phyloP scores from a whole-genome alignment of 2,888 invertebrate genomes.

The Dryobotodes eremita region DNA sequence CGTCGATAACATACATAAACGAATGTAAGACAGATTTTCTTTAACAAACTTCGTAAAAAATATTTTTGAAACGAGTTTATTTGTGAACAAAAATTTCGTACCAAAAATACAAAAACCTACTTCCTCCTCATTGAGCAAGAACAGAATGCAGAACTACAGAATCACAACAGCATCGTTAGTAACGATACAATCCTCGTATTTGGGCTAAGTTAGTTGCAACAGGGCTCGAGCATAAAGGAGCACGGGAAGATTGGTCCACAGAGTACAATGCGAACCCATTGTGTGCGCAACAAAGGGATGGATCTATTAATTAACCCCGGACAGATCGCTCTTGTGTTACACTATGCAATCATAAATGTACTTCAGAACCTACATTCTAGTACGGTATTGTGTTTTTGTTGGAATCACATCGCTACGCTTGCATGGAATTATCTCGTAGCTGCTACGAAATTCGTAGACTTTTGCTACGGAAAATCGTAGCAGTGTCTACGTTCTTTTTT shows the following conservation, averaged over 20 bases:
- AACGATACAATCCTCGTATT: conserved; percentile 53
- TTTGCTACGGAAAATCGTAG: conserved; percentile 37
- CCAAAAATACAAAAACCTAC: not conserved
- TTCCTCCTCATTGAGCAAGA: not conserved
- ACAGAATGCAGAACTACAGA: conserved; percentile 28
- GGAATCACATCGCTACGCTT: conserved; percentile 29
- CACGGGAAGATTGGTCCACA: conserved; percentile 74
- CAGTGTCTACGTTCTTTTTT: not conserved
- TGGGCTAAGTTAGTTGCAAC: conserved; percentile 61
- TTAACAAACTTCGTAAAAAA: not conserved
- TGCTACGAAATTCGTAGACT: conserved; percentile 48
- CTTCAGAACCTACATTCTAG: conserved; percentile 44
- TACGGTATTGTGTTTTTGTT: conserved; percentile 38
- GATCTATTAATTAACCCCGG: conserved; percentile 82
- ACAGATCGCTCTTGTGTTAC: conserved; percentile 73
- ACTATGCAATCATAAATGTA: conserved; percentile 66
- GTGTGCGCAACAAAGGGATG: conserved; percentile 76
- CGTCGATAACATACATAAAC: not conserved
- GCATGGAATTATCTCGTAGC: conserved; percentile 42
- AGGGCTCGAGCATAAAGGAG: conserved; percentile 58
- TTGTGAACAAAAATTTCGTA: not conserved
- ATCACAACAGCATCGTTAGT: conserved; percentile 50
- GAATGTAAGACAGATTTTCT: not conserved
- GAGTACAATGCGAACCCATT: conserved; percentile 76
- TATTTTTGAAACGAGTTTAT: not conserved